These are phyloP conservation scores for Sitobion miscanthi DNA, from an alignment of 1,140 invertebrate species.

Conservation along the genomic window DNA sequence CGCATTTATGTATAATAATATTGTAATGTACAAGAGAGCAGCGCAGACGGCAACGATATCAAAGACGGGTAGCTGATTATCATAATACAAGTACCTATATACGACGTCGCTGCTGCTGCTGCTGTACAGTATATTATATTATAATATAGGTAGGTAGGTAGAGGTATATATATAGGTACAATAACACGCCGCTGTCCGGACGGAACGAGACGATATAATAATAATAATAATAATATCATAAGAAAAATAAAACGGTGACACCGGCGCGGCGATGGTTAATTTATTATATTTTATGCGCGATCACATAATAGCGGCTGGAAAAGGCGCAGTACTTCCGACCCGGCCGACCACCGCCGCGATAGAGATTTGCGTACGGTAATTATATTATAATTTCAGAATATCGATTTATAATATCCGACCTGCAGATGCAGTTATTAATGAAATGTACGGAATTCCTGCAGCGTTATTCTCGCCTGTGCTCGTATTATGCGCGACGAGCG, in stretches of 20 bases:
- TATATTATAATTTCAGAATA: too few relatives aligned
- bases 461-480: background rate
- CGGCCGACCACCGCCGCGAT: background rate
- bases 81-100: conserved; percentile 44
- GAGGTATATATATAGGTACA: too few relatives aligned
- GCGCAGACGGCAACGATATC: conserved; percentile 9
- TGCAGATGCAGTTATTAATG: background rate
- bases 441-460: background rate
- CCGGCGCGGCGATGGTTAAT: background rate
- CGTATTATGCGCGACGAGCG: background rate
- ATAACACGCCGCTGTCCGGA: background rate
- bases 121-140: background rate
- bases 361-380: background rate
- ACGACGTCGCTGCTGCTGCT: background rate
- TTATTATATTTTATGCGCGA: background rate
- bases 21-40: conserved; percentile 4
- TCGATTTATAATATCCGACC: background rate
- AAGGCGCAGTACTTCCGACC: background rate
- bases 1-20: background rate
- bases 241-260: background rate
- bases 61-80: conserved; percentile 53
- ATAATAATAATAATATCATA: background rate
- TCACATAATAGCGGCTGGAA: too few relatives aligned
- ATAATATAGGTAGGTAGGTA: background rate
- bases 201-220: background rate